phyloP scores from a whole-genome alignment of 2,797 vertebrate species.

The Galago senegalensis region DNA sequence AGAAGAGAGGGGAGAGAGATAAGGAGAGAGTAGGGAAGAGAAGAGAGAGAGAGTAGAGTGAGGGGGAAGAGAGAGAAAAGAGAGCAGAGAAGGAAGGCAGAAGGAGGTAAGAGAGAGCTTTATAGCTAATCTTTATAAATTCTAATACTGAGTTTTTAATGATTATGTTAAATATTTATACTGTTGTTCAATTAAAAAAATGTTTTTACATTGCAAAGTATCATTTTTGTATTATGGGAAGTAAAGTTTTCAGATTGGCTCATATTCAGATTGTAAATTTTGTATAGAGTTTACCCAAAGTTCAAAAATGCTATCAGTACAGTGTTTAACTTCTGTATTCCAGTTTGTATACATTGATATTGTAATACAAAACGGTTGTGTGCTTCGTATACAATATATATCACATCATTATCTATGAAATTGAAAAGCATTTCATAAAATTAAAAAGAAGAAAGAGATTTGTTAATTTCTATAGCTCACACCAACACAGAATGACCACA shows the following conservation, averaged over 20 bases:
- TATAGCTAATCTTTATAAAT: conserved; percentile 90
- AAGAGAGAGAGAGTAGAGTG: no score
- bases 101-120: conserved; percentile 56
- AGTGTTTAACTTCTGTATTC: conserved; percentile 79
- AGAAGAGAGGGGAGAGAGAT: no score
- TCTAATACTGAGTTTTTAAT: conserved; percentile 89
- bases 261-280: conserved; percentile 88
- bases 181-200: conserved; percentile 88
- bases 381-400: conserved; percentile 78
- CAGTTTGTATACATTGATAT: conserved; percentile 75
- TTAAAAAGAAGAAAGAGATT: conserved; percentile 7
- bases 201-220: conserved; percentile 89
- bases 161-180: conserved; percentile 90
- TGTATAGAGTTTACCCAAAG: conserved; percentile 81
- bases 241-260: conserved; percentile 86
- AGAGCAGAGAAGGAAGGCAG: no score
- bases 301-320: conserved; percentile 76
- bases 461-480: neutral
- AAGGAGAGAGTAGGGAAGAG: no score
- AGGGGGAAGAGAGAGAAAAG: no score
- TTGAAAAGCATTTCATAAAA: conserved; percentile 78
- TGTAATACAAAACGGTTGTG: conserved; percentile 74
- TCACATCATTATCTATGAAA: conserved; percentile 78
- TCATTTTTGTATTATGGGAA: conserved; percentile 89
- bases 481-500: neutral